These are phyloP conservation scores for Lasioglossum pauxillum DNA, from an alignment of 2,888 invertebrate genomes.

Conservation along the genomic window DNA sequence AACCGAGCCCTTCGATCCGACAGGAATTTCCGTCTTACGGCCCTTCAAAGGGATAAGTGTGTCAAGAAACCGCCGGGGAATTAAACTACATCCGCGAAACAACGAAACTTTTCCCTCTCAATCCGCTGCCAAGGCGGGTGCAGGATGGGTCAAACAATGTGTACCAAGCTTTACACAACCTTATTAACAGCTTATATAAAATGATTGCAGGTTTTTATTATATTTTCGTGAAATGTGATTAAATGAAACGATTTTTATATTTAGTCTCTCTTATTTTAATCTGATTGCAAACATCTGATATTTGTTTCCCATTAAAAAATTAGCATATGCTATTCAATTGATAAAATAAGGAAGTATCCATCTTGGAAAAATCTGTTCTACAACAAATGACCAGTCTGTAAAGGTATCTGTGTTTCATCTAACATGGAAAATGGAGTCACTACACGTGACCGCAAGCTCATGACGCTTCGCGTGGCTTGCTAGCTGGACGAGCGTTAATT, in stretches of 20 bases:
- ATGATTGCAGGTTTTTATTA: not conserved
- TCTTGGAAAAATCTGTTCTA: not conserved
- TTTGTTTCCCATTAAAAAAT: too few species aligned
- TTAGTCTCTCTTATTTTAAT: not conserved
- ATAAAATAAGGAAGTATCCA: not conserved
- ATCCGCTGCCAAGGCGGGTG: not conserved
- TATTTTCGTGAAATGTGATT: not conserved
- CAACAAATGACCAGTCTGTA: not conserved
- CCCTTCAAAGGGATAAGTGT: not conserved
- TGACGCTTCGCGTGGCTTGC: not conserved
- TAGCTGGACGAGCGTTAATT: conserved; percentile 11
- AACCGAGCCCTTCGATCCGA: conserved; percentile 36
- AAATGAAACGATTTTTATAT: too few species aligned
- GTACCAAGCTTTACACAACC: not conserved
- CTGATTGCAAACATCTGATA: not conserved
- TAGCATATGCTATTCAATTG: not conserved
- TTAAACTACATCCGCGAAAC: not conserved
- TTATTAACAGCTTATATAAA: not conserved
- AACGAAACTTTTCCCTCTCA: not conserved
- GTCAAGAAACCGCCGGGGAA: not conserved
- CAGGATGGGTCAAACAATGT: not conserved
- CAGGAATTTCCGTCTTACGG: not conserved
- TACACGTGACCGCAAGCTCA: not conserved
- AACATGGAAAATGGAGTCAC: not conserved
- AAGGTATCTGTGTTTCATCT: not conserved